A percentile compares a stretch with the other conserved stretches of the same genome.
Conservation (phyloP, 2,888 invertebrate species). For the Parnassius mnemosyne region DNA sequence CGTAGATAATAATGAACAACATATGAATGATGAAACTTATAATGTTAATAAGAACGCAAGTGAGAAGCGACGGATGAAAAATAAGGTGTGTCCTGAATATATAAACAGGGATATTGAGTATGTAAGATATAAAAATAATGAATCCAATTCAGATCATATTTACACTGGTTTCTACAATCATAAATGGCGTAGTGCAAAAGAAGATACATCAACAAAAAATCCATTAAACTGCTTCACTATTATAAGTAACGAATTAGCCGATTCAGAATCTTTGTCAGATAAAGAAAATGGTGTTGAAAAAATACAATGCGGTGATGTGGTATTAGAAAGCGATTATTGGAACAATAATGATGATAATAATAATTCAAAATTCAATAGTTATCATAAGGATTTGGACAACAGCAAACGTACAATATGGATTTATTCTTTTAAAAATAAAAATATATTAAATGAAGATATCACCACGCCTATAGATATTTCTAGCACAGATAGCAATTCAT, state of each 20-base stretch:
- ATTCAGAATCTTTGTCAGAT: constrained; percentile 51
- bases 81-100: constrained; percentile 27
- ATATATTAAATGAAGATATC: constrained; percentile 47
- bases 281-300: constrained; percentile 36
- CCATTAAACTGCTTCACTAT: constrained; percentile 53
- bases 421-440: constrained; percentile 63
- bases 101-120: constrained; percentile 11
- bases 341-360: constrained; percentile 35
- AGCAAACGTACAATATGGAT: constrained; percentile 60
- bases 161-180: constrained; percentile 18
- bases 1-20: constrained; percentile 33
- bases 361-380: constrained; percentile 39
- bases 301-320: constrained; percentile 36
- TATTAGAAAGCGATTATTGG: constrained; percentile 30
- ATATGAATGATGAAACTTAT: constrained; percentile 33
- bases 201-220: constrained; percentile 35
- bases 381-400: constrained; percentile 37
- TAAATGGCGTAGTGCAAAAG: constrained; percentile 8
- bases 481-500: constrained; percentile 41
- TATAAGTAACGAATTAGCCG: constrained; percentile 41
- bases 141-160: constrained; percentile 20
- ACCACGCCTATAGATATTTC: constrained; percentile 43
- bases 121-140: constrained; percentile 4
- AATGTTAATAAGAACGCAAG: constrained; percentile 45
- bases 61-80: constrained; percentile 41